phyloP scores from a whole-genome alignment of 2,888 invertebrate genomes.

The Hirtodrosophila histrioides region DNA sequence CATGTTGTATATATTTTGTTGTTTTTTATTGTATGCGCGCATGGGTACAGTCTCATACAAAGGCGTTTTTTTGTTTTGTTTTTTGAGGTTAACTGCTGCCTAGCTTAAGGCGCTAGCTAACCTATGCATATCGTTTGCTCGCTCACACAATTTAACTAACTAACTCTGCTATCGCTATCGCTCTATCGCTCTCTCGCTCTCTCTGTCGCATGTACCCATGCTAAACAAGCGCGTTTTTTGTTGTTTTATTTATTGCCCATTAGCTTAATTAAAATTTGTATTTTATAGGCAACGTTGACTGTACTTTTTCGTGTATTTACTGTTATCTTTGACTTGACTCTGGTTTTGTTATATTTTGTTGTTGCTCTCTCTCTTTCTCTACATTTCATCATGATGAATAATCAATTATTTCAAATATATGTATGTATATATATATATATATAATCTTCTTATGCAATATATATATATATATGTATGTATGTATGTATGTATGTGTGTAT shows the following conservation, averaged over 20 bases:
- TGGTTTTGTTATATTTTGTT: constrained; percentile 12
- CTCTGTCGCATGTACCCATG: constrained; percentile 32
- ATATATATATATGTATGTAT: constrained; percentile 26
- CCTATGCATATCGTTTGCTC: background rate
- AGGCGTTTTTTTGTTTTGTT: background rate
- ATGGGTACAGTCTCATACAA: constrained; percentile 17
- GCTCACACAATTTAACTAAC: background rate
- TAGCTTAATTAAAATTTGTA: constrained; percentile 49
- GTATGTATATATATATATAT: constrained; percentile 48
- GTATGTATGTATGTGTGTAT: constrained; percentile 23
- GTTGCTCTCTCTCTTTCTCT: constrained; percentile 11
- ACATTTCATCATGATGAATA: background rate
- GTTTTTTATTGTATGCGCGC: constrained; percentile 16
- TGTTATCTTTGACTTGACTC: constrained; percentile 29
- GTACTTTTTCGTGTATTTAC: constrained; percentile 12
- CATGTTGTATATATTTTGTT: background rate
- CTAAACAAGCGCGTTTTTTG: constrained; percentile 9
- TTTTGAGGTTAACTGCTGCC: constrained; percentile 23
- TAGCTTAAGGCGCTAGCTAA: constrained; percentile 38
- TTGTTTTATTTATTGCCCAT: constrained; percentile 24
- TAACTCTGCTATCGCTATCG: background rate
- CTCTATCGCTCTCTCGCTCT: constrained; percentile 17
- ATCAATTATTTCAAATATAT: constrained; percentile 51
- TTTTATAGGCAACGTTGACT: constrained; percentile 35
- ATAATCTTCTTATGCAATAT: constrained; percentile 37